A percentile compares a stretch with the other conserved stretches of the same genome.
These are phyloP conservation scores for Hylyphantes graminicola DNA, from an alignment of 1,140 invertebrate genomes.

Conservation along the genomic window DNA sequence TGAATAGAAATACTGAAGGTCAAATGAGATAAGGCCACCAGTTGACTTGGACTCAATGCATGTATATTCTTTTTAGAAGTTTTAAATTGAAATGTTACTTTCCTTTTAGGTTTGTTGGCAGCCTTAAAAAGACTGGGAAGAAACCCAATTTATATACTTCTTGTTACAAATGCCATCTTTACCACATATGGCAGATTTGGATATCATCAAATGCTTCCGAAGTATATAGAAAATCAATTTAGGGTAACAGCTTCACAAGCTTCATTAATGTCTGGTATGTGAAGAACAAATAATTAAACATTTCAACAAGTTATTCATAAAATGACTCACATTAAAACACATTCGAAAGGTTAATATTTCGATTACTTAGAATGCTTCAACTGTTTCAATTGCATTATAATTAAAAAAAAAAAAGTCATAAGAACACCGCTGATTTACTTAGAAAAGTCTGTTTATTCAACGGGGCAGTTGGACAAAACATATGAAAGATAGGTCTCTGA, in stretches of 20 bases:
- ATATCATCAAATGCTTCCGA: constrained; percentile 81
- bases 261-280: constrained; percentile 72
- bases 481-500: no score
- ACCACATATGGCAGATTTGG: constrained; percentile 67
- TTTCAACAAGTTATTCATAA: no score
- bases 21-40: no score
- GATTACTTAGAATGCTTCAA: neutral
- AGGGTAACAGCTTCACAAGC: constrained; percentile 77
- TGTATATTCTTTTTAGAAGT: no score
- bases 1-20: no score
- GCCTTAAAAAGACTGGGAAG: neutral
- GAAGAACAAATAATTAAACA: neutral
- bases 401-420: neutral
- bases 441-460: neutral
- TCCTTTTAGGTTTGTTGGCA: constrained; percentile 1
- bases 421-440: neutral
- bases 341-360: neutral
- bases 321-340: no score
- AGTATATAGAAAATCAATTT: constrained; percentile 81
- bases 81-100: neutral
- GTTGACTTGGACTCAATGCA: no score
- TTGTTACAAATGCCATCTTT: neutral
- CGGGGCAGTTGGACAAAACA: no score
- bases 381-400: neutral
- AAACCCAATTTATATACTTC: neutral